Evolutionary conservation across 1,140 invertebrate species (phyloP), one percentile per base, ranked within the genome.

Genomic region (Branchinecta lindahli): DNA sequence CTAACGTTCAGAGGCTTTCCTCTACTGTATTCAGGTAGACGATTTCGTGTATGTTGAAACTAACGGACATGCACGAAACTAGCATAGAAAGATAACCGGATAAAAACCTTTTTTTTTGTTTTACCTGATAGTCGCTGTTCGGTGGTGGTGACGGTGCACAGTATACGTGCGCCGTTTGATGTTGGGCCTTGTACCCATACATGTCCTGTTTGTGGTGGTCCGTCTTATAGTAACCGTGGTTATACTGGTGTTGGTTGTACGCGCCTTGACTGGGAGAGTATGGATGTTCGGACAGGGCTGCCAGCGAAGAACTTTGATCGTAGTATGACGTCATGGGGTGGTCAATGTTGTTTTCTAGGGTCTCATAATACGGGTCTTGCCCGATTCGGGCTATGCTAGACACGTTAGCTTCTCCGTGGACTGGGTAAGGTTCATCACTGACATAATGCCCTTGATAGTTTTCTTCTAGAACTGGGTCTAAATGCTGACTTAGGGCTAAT

Each of bases 21-120:
- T 33, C 33, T 33, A 33, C 33, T 33, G 1, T 33, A 33, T 1
- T 33, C 33, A 33, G 5, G 33, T 5, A 33, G 5, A 5, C 67
- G 70, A 45, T 69, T 71, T 65, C 70, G 70, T 12, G 70, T 71
- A 67, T 71, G 21, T 12, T 68, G 7, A 21, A 21, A 61, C 33
- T 45, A 6, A 33, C 33, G 33, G 33, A 33, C 5, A 33, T 33
- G 5, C 33, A 33, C 33, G 5, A 33, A 33, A 1, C 5, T 33
- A 5, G 33, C 33, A 5, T 5, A 33, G 2, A 33, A 33, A 33
- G 33, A 33, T 33, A 33, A 33, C 33, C 33, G 33, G 2, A 33
- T 33, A 33, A 33, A 5, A 33, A 33, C 1, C 33, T 33, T 33
- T 33, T 33, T 33, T 33, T 33, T n/a, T n/a, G n/a, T 9, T 61